Percentiles rank a stretch among this genome's conserved stretches.
Conservation (phyloP, 2,113 vertebrate species). For the Hypocryptadius cinnamomeus region DNA sequence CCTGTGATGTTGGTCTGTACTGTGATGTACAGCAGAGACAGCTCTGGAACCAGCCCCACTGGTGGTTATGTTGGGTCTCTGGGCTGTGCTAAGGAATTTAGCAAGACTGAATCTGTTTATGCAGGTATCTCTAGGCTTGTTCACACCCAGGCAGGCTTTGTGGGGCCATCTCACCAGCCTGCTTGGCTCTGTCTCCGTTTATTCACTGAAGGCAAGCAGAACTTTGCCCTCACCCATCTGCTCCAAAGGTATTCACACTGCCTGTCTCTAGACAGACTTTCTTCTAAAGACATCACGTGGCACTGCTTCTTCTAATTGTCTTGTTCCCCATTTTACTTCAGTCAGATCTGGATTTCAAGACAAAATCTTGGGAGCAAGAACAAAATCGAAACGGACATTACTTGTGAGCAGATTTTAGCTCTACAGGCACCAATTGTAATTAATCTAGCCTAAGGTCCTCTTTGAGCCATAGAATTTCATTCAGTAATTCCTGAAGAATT, state of each 20-base stretch:
- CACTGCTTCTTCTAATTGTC: neutral
- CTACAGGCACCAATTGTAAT: neutral
- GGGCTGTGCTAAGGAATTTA: neutral
- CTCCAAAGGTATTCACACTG: neutral
- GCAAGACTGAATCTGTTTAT: neutral
- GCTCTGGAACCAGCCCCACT: neutral
- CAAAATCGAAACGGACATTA: neutral
- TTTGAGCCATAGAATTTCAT: neutral
- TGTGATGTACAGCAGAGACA: neutral
- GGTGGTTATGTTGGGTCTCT: neutral
- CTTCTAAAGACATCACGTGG: neutral
- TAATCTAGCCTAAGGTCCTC: neutral
- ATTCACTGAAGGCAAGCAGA: neutral
- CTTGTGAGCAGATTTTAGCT: neutral
- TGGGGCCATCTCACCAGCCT: neutral
- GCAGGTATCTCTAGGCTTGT: neutral
- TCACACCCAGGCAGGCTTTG: neutral
- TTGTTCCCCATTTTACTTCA: neutral
- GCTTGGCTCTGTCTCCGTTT: neutral
- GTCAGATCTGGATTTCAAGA: neutral
- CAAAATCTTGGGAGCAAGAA: neutral
- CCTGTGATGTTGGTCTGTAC: neutral
- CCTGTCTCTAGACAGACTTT: neutral
- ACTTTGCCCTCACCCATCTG: neutral
- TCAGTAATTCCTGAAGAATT: constrained; percentile 30